Evolutionary conservation across 92 coral and sea anemone genomes (phyloP).

Genomic region (Desmophyllum pertusum): DNA sequence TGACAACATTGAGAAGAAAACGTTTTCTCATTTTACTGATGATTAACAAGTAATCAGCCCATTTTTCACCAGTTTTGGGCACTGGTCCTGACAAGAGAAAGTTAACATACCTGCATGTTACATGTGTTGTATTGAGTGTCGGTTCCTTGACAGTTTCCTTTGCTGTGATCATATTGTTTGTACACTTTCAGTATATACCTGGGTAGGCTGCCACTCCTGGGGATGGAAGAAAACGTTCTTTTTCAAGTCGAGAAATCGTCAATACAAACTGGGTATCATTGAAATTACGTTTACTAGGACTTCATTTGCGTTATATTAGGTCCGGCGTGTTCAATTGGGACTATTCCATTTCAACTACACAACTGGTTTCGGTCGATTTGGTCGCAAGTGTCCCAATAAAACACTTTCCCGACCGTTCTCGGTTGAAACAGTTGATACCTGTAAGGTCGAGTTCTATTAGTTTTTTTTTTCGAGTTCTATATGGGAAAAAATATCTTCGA

Average conservation of each 20-base stretch:
- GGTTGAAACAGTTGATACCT: too few species aligned
- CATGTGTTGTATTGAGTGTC: constrained; percentile 81
- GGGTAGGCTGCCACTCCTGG: constrained; percentile 42
- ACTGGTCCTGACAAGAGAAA: neutral
- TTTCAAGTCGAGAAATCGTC: neutral
- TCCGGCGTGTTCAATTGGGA: neutral
- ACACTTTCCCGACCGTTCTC: neutral
- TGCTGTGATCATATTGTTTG: constrained; percentile 65
- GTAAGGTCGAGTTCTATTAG: too few species aligned
- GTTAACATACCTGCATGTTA: constrained; percentile 69
- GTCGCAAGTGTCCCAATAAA: neutral
- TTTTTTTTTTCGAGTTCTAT: too few species aligned
- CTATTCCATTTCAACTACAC: neutral
- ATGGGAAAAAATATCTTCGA: too few species aligned
- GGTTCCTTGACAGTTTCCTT: constrained; percentile 73
- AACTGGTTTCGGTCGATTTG: neutral
- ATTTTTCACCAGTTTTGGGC: too few species aligned
- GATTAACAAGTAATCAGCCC: too few species aligned
- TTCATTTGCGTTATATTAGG: neutral
- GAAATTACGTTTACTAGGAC: neutral
- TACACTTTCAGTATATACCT: constrained; percentile 76
- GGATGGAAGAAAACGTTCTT: neutral
- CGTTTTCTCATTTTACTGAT: too few species aligned
- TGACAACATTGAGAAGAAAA: too few species aligned
- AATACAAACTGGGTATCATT: neutral